A percentile compares a stretch with the other conserved stretches of the same genome.
phyloP scores from a whole-genome alignment of 2,888 invertebrate species.

The Drosophila prostipennis region DNA sequence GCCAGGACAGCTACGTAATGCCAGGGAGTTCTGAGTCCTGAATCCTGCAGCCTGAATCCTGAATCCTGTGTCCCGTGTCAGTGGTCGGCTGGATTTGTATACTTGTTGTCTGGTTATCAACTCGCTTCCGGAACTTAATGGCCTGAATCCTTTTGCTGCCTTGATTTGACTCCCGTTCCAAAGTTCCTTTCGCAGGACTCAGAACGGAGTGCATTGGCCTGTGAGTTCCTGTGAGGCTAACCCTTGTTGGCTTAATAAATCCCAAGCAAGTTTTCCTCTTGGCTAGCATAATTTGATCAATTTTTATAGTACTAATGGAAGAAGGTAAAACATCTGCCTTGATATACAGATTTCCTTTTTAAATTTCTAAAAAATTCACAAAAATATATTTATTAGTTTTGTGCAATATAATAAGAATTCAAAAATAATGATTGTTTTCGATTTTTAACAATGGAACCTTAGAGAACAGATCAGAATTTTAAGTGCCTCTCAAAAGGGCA shows the following conservation, averaged over 20 bases:
- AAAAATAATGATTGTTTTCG: too few relatives aligned
- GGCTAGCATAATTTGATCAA: not conserved
- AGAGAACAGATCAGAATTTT: not conserved
- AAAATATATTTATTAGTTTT: too few relatives aligned
- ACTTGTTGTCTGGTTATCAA: conserved; percentile 80
- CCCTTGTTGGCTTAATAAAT: conserved; percentile 13
- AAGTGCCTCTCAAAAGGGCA: not conserved
- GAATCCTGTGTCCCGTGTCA: conserved; percentile 5
- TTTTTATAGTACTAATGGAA: not conserved
- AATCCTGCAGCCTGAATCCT: not conserved
- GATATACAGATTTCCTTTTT: too few relatives aligned
- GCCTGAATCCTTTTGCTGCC: conserved; percentile 83
- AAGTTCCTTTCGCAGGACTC: conserved; percentile 1
- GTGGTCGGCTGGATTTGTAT: conserved; percentile 43
- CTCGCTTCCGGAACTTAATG: conserved; percentile 83
- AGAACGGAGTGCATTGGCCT: conserved; percentile 71
- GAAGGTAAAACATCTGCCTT: too few relatives aligned
- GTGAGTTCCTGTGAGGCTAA: conserved; percentile 54
- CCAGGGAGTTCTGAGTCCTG: not conserved
- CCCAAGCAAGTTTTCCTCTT: conserved; percentile 27
- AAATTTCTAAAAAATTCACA: too few relatives aligned
- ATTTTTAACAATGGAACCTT: too few relatives aligned
- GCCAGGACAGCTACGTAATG: conserved; percentile 47
- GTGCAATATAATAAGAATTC: too few relatives aligned
- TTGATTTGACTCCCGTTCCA: conserved; percentile 50